phyloP scores from a whole-genome alignment of 2,797 vertebrate genomes.

The Lagocephalus sceleratus region DNA sequence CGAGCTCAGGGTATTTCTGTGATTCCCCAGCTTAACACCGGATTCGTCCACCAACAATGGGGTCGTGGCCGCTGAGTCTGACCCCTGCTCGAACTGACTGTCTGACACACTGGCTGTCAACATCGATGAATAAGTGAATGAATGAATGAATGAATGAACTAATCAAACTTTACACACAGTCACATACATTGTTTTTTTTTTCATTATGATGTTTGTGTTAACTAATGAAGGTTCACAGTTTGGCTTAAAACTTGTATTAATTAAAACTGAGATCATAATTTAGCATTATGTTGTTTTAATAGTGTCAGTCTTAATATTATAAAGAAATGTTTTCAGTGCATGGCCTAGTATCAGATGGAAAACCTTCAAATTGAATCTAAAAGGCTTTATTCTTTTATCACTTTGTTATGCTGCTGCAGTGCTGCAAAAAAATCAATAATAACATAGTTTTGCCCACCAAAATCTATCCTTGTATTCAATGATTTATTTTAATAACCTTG shows the following conservation, averaged over 20 bases:
- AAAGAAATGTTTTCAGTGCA: too few relatives aligned
- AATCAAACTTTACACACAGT: conserved; percentile 6
- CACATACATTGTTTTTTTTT: conserved; percentile 1
- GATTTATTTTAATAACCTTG: too few relatives aligned
- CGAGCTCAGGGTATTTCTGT: conserved; percentile 85
- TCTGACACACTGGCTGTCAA: conserved; percentile 73
- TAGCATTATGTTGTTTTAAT: not conserved
- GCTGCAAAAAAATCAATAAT: too few relatives aligned
- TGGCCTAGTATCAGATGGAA: too few relatives aligned
- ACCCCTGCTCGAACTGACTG: conserved; percentile 80
- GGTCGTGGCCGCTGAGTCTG: conserved; percentile 80
- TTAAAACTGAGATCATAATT: not conserved
- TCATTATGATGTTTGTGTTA: conserved; percentile 3
- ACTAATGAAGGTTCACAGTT: too few relatives aligned
- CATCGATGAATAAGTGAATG: conserved; percentile 21
- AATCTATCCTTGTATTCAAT: too few relatives aligned
- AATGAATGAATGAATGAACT: conserved; percentile 1
- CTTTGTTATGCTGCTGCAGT: too few relatives aligned
- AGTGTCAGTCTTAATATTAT: too few relatives aligned
- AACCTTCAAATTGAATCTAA: too few relatives aligned
- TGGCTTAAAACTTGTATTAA: too few relatives aligned
- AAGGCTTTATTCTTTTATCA: too few relatives aligned
- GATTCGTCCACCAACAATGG: conserved; percentile 89
- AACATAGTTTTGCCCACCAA: too few relatives aligned
- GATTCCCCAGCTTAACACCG: conserved; percentile 85